Evolutionary conservation across 1,140 invertebrate species (phyloP).

Genomic region (Plectrocnemia conspersa): DNA sequence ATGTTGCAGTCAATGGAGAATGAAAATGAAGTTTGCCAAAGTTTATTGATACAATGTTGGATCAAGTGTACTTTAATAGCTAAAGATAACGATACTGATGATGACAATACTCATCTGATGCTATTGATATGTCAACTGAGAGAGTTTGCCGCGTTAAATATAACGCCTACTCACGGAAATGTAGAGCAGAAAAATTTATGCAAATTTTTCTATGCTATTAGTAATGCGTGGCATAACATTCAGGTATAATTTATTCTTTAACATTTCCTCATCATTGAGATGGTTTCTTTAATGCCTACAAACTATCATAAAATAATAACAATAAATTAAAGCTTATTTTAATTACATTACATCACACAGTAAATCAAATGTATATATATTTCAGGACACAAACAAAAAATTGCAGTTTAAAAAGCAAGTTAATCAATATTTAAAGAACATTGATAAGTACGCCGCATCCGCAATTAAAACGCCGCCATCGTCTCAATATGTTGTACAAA

Average conservation of each 20-base stretch:
- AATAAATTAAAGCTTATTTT: no score
- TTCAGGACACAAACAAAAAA: slow-evolving; percentile 2
- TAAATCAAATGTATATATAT: background rate
- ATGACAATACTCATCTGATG: slow-evolving; percentile 28
- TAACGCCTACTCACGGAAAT: slow-evolving; percentile 20
- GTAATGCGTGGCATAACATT: slow-evolving; percentile 24
- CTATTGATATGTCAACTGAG: slow-evolving; percentile 24
- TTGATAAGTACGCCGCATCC: slow-evolving; percentile 27
- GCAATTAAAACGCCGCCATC: slow-evolving; percentile 24
- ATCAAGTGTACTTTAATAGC: slow-evolving; percentile 27
- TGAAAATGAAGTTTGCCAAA: slow-evolving; percentile 17
- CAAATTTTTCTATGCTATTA: slow-evolving; percentile 29
- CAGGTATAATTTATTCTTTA: slow-evolving; percentile 26
- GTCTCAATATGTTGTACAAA: slow-evolving; percentile 22
- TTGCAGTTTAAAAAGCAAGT: slow-evolving; percentile 16
- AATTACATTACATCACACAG: no score
- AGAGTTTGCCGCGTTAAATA: slow-evolving; percentile 28
- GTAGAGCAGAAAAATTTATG: slow-evolving; percentile 30
- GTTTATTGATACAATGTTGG: slow-evolving; percentile 27
- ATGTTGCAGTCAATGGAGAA: slow-evolving; percentile 19
- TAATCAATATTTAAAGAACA: slow-evolving; percentile 25
- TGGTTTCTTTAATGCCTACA: no score
- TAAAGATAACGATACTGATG: slow-evolving; percentile 14
- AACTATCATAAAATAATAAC: no score
- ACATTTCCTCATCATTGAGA: no score